Percentiles rank a stretch among this genome's conserved stretches.
phyloP scores from a whole-genome alignment of 2,113 vertebrate species.

The Cyanocitta stelleri region DNA sequence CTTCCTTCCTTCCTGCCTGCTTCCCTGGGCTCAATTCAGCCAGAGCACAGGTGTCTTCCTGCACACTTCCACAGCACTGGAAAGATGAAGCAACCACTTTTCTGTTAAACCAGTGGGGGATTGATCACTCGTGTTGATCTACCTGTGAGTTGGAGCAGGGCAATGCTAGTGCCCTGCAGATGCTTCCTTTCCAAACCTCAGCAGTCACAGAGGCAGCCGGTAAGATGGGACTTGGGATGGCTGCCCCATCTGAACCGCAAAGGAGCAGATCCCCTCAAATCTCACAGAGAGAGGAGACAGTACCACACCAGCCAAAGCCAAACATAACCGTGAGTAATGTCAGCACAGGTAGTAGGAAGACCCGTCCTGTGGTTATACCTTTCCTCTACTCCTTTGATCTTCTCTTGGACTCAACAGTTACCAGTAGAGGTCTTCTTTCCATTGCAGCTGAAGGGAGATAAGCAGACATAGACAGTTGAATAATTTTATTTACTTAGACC shows the following conservation, averaged over 20 bases:
- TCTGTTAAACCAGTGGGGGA: neutral
- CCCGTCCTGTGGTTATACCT: neutral
- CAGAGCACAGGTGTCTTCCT: slow-evolving; percentile 14
- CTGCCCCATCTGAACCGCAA: neutral
- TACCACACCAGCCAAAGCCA: neutral
- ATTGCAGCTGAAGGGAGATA: neutral
- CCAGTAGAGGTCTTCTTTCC: neutral
- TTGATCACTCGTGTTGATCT: neutral
- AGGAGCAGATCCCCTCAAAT: neutral
- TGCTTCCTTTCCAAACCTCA: neutral
- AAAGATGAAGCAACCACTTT: neutral
- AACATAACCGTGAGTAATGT: neutral
- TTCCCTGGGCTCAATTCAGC: neutral
- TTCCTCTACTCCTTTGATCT: neutral
- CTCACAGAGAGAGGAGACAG: neutral
- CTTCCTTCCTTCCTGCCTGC: neutral
- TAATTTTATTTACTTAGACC: neutral
- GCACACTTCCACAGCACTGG: neutral
- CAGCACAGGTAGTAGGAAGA: neutral
- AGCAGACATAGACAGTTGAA: neutral
- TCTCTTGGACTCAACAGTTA: neutral
- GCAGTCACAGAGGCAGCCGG: neutral
- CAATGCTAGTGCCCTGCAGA: neutral
- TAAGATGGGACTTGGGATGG: neutral
- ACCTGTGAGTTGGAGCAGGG: neutral